Base-by-base conservation (phyloP, 64 coral and sea anemone species). In the Astreopora myriophthalma region DNA sequence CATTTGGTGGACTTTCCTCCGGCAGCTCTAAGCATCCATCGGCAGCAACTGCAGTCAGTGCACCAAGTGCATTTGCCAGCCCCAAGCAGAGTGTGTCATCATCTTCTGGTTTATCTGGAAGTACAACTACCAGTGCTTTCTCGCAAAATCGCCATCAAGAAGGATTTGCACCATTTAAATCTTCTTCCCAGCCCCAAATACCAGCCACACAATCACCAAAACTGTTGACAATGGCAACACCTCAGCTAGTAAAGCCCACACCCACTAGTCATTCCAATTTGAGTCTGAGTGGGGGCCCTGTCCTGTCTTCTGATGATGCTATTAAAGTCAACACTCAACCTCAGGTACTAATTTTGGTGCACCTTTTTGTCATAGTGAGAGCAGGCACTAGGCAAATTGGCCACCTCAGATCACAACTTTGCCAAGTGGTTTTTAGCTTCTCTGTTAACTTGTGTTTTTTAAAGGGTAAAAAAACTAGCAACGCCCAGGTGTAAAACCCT, bases 191-290 rank as follows among this genome's bases (percentile, higher is more conserved):
- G 48, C 28, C 58, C 1, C 24, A 70, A 48, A 6, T 49, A 11
- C 22, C 65, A 51, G 55, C 44, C 16, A 32, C 37, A 80, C 48
- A 64, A 40, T 90, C 40, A 7, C 20, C 1, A 48, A 80, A 71
- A 26, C 73, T n/a, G n/a, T n/a, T n/a, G n/a, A n/a, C 57, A 5
- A 6, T 17, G 48, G 20, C 34, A 1, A 48, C 13, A 1, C 36
- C 86, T 33, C 71, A 61, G 31, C 51, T 63, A 34, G 8, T 89
- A 22, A 62, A 75, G 52, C 69, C 52, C 16, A 71, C 72, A 38
- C 72, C 86, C 12, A 65, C 20, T 9, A 64, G 52, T 83, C 79
- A 83, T 14, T 0, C 34, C 2, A 52, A 83, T 31, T 22, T 34
- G 32, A 36, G 28, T 34, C 6, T 73, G 3, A 5, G 40, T 58